Evolutionary conservation across 2,797 vertebrate genomes (phyloP), one percentile per base, ranked within the genome.

Genomic region (Tarsius wallacei): DNA sequence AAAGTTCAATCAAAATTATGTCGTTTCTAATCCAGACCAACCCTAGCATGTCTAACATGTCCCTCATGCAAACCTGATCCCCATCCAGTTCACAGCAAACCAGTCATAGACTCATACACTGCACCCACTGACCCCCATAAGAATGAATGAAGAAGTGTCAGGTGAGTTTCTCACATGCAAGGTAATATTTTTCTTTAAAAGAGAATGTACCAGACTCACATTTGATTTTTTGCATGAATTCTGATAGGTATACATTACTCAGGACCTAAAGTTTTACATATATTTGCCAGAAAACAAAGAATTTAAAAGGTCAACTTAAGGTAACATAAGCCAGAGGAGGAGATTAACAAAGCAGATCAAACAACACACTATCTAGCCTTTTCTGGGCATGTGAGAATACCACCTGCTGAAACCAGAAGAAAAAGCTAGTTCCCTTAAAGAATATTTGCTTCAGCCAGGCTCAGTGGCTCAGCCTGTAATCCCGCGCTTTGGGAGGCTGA

Each of bases 1-100:
- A 42, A 96, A 74, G n/a, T 80, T 87, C 92, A 87, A 96, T 80
- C 49, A 80, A 82, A 97, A n/a, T 71, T 17, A 4, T 66, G 59
- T 15, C 53, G 28, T 94, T 90, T 8, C 49, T 96, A 68, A 66
- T 31, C 26, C 47, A 93, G 78, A 33, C 87, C 90, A 89, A 83
- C 17, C 16, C 36, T 42, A 78, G 71, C 71, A 73, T 90, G 26
- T 66, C 68, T 91, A 85, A 66, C 12, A 47, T 59, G 14, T 59
- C n/a, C 51, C 47, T 95, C 53, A 24, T 49, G 70, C 36, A 96
- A 91, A 86, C 68, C n/a, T 47, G 55, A 61, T 33, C 17, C 24
- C 31, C 2, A 1, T 49, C 36, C 21, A 59, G 49, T 84, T 93
- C 63, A 53, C 70, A 73, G 28, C 9, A 71, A 87, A 36, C 24